Evolutionary conservation across 2,888 invertebrate species (phyloP), one percentile per base, ranked within the genome.

Genomic region (Apodemia duryi): DNA sequence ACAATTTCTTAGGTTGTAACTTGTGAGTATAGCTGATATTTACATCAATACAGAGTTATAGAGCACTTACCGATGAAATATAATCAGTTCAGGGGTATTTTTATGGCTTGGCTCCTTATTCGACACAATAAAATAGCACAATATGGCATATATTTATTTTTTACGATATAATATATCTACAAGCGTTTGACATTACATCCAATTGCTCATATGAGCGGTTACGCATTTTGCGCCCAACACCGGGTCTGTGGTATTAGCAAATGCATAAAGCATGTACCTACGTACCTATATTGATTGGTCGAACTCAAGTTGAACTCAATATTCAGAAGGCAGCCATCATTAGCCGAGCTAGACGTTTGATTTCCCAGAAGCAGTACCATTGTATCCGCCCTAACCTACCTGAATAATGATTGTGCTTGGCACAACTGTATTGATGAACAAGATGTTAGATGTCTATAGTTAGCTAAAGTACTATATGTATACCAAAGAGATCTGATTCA

Each of bases 251-350:
- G n/a, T 49, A 6, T 5, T 6, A 49, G 6, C 57, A 57, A 32
- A 57, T 57, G 35, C 3, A 57, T n/a, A 49, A n/a, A 49, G n/a
- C n/a, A 35, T 6, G 13, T 13, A 46, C 46, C 13, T 38, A 35
- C 6, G 6, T 43, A 46, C 4, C 32, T 32, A 57, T 57, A 57
- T 32, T 32, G 57, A 32, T 57, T 54, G 54, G 21, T 54, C 54
- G 28, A 13, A 13, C 57, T 32, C 32, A 54, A 54, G 29, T 57
- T 32, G 57, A 57, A 79, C 73, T 90, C 86, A 81, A 86, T 88
- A 90, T 91, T 89, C 91, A 80, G 81, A 76, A 76, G 86, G 78
- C 84, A 81, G 73, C 72, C 79, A 79, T 89, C 88, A 91, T 91
- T 90, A 91, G 84, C 79, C 81, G 82, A 76, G 78, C 83, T 82